These are phyloP conservation scores for Apamea anceps DNA, from an alignment of 2,888 invertebrate genomes.

Conservation along the genomic window DNA sequence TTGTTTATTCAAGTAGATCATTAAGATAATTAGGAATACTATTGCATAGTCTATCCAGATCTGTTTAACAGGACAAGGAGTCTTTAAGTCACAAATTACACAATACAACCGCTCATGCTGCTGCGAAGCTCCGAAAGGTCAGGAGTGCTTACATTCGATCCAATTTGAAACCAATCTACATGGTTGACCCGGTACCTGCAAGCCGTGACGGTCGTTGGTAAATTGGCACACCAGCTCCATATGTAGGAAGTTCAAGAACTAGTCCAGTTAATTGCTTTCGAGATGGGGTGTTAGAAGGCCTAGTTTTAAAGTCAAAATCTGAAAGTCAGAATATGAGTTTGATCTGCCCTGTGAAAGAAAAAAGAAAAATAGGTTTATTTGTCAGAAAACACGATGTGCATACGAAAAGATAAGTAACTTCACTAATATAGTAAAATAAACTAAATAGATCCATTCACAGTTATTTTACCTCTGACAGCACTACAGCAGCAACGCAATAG, in stretches of 20 bases:
- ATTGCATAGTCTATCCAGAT: neutral
- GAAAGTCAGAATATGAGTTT: neutral
- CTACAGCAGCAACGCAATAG: too few relatives aligned
- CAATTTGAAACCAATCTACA: constrained; percentile 54
- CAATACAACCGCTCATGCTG: too few relatives aligned
- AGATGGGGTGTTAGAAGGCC: neutral
- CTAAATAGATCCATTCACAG: neutral
- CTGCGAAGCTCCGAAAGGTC: neutral
- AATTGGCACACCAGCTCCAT: constrained; percentile 41
- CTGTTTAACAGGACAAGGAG: neutral
- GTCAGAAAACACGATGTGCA: neutral
- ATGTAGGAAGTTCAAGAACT: constrained; percentile 1
- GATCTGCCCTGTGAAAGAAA: neutral
- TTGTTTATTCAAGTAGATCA: constrained; percentile 26
- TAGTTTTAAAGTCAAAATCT: neutral
- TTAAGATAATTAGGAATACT: constrained; percentile 6
- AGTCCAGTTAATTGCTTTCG: constrained; percentile 25
- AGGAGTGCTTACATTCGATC: constrained; percentile 16
- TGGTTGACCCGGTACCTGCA: constrained; percentile 37
- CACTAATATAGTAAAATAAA: neutral
- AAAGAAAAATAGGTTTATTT: neutral
- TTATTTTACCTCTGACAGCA: too few relatives aligned
- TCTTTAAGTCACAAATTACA: neutral
- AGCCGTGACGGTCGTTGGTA: constrained; percentile 37
- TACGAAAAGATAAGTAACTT: neutral